phyloP scores from a whole-genome alignment of 1,140 invertebrate genomes.

The Atopsyche davidsoni region DNA sequence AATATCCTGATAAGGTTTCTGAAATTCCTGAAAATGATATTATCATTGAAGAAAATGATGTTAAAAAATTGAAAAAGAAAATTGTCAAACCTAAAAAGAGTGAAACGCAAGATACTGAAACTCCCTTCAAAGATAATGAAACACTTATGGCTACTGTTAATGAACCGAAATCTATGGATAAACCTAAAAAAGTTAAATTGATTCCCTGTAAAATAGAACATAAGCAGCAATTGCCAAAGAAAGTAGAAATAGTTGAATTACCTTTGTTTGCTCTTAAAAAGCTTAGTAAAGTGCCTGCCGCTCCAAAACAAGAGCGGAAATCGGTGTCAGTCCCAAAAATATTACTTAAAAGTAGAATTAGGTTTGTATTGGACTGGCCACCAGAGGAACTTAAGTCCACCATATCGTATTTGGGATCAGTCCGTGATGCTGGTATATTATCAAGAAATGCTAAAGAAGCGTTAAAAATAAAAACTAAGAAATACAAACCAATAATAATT shows the following conservation, averaged over 20 bases:
- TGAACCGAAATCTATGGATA: conserved; percentile 36
- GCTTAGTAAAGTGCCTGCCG: conserved; percentile 50
- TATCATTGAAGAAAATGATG: conserved; percentile 7
- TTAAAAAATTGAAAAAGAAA: conserved; percentile 10
- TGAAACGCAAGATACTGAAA: conserved; percentile 35
- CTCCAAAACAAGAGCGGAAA: conserved; percentile 46
- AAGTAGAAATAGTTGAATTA: conserved; percentile 33
- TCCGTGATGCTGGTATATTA: conserved; percentile 56
- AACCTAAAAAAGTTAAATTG: conserved; percentile 39
- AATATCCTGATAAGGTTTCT: conserved; percentile 33
- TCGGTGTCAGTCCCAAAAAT: conserved; percentile 54
- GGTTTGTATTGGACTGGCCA: conserved; percentile 54
- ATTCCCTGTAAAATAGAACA: conserved; percentile 34
- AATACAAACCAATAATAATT: conserved; percentile 42
- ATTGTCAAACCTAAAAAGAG: conserved; percentile 33
- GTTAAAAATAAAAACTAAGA: conserved; percentile 57
- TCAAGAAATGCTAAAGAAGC: conserved; percentile 66
- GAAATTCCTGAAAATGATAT: conserved; percentile 37
- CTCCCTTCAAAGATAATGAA: conserved; percentile 39
- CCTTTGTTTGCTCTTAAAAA: conserved; percentile 56
- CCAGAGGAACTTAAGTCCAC: conserved; percentile 46
- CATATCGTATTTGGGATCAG: conserved; percentile 48
- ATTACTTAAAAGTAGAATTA: conserved; percentile 58
- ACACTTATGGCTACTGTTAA: conserved; percentile 46
- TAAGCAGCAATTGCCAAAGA: conserved; percentile 32